Conservation (phyloP, 2,888 invertebrate species). For the Corythucha ciliata region DNA sequence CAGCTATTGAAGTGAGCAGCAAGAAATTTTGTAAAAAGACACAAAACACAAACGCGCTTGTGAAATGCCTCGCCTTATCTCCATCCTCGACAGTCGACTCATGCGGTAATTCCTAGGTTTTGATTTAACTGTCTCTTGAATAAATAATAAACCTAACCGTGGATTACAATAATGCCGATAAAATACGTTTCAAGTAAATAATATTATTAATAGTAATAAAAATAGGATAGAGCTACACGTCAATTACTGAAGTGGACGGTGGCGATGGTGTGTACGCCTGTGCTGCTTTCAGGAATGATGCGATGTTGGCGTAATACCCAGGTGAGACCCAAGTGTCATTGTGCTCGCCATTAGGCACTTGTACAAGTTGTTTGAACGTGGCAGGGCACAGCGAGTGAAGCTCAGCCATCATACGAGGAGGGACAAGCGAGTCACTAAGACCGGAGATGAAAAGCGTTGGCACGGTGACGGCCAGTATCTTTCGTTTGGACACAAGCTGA, state of each 20-base stretch:
- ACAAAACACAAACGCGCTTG: too few species aligned
- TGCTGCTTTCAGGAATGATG: slow-evolving; percentile 30
- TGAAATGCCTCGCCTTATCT: too few species aligned
- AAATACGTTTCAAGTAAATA: too few species aligned
- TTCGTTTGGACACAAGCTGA: slow-evolving; percentile 63
- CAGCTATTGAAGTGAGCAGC: too few species aligned
- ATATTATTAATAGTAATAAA: too few species aligned
- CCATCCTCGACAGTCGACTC: too few species aligned
- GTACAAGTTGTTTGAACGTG: slow-evolving; percentile 62
- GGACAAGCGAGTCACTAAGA: slow-evolving; percentile 74
- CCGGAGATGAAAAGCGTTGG: slow-evolving; percentile 86
- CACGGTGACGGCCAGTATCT: slow-evolving; percentile 60
- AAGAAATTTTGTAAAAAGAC: too few species aligned
- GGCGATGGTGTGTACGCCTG: slow-evolving; percentile 26
- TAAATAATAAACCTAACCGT: too few species aligned
- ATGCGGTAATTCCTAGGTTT: too few species aligned
- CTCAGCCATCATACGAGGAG: slow-evolving; percentile 80
- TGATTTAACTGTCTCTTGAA: too few species aligned
- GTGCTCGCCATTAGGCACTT: slow-evolving; percentile 76
- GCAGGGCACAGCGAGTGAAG: slow-evolving; percentile 68
- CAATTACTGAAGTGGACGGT: slow-evolving; percentile 25
- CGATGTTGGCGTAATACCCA: slow-evolving; percentile 51
- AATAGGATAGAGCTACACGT: too few species aligned
- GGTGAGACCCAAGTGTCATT: slow-evolving; percentile 90
- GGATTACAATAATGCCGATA: too few species aligned